Percentiles rank a stretch among this genome's conserved stretches.
phyloP scores from a whole-genome alignment of 2,797 vertebrate species.

The Carcharodon carcharias region DNA sequence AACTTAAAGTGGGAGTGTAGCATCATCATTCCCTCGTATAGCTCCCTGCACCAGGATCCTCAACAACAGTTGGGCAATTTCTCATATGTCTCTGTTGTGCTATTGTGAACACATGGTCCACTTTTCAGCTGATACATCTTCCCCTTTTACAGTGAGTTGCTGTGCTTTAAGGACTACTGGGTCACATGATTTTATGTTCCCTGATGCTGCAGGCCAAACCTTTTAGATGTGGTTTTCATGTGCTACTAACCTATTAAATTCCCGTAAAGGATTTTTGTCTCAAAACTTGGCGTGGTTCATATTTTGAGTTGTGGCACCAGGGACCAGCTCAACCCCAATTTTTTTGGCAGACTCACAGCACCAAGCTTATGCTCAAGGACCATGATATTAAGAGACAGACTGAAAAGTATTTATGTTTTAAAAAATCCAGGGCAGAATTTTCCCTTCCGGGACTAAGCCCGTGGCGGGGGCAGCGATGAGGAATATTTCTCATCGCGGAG shows the following conservation, averaged over 20 bases:
- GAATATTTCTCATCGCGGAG: no score
- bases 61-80: not conserved
- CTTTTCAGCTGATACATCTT: not conserved
- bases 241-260: not conserved
- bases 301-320: not conserved
- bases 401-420: not conserved
- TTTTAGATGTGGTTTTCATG: not conserved
- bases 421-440: not conserved
- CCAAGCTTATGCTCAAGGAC: not conserved
- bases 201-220: not conserved
- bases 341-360: not conserved
- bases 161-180: not conserved
- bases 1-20: not conserved
- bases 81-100: not conserved
- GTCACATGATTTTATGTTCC: not conserved
- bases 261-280: not conserved
- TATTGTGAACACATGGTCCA: not conserved
- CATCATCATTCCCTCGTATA: not conserved
- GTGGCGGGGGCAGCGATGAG: no score
- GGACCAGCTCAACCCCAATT: not conserved
- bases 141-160: not conserved
- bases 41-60: not conserved
- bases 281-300: not conserved
- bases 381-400: not conserved
- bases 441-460: no score